Conservation (phyloP, 92 coral and sea anemone genomes). For the Desmophyllum pertusum region DNA sequence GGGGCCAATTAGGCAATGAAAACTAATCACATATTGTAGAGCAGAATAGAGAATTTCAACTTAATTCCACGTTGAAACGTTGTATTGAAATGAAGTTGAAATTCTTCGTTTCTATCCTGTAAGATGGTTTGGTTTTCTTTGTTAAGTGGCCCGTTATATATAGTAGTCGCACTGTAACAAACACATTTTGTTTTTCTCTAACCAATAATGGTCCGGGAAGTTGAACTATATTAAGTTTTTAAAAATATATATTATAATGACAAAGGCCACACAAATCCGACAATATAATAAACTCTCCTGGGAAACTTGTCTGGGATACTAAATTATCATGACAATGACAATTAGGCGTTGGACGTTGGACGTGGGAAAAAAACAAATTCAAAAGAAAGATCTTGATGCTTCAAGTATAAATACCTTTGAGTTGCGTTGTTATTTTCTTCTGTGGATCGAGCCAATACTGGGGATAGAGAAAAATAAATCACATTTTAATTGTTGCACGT, state of each 20-base stretch:
- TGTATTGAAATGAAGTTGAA: too few relatives aligned
- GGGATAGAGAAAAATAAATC: constrained; percentile 21
- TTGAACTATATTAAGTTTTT: background rate
- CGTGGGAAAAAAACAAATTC: constrained; percentile 37
- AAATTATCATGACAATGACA: constrained; percentile 18
- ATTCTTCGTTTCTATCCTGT: too few relatives aligned
- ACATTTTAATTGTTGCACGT: background rate
- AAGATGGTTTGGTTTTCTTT: too few relatives aligned
- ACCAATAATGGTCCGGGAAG: background rate
- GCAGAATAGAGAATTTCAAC: too few relatives aligned
- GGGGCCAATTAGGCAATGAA: too few relatives aligned
- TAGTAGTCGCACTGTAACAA: background rate
- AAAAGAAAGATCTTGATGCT: background rate
- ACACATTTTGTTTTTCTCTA: background rate
- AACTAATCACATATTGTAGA: too few relatives aligned
- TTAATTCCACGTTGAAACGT: too few relatives aligned
- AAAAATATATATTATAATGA: background rate
- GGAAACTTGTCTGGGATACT: constrained; percentile 4
- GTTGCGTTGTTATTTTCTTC: constrained; percentile 90
- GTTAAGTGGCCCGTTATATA: too few relatives aligned
- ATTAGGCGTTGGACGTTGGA: background rate
- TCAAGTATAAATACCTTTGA: constrained; percentile 69
- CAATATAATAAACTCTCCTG: background rate
- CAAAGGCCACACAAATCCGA: background rate
- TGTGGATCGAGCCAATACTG: constrained; percentile 96